phyloP scores from a whole-genome alignment of 2,113 vertebrate species.

The Cinclus cinclus region DNA sequence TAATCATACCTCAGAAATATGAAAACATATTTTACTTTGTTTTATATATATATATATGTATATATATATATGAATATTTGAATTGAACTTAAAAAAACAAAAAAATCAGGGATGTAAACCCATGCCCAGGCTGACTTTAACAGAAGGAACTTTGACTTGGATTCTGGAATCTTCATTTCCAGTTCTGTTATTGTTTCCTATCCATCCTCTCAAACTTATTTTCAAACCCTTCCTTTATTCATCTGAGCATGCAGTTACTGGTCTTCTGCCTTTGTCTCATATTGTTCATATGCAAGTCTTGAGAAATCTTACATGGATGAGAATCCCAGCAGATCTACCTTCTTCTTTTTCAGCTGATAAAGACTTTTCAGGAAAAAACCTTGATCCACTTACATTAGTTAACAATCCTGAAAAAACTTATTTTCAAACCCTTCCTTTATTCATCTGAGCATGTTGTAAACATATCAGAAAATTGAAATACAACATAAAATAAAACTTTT shows the following conservation, averaged over 20 bases:
- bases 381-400: background rate
- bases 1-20: background rate
- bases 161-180: background rate
- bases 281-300: background rate
- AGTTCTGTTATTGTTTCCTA: background rate
- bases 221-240: no score
- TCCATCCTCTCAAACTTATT: background rate
- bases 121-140: background rate
- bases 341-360: background rate
- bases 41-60: background rate
- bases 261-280: background rate
- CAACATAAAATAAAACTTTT: background rate
- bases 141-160: background rate
- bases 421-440: background rate
- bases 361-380: background rate
- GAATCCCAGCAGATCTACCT: background rate
- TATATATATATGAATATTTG: background rate
- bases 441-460: background rate
- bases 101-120: background rate
- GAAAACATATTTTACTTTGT: background rate
- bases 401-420: background rate
- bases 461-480: background rate
- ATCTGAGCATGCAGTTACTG: rapidly evolving
- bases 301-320: background rate
- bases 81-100: background rate